Evolutionary conservation across 2,113 vertebrate genomes (phyloP), one percentile per base, ranked within the genome.

Genomic region (Gallinago media): DNA sequence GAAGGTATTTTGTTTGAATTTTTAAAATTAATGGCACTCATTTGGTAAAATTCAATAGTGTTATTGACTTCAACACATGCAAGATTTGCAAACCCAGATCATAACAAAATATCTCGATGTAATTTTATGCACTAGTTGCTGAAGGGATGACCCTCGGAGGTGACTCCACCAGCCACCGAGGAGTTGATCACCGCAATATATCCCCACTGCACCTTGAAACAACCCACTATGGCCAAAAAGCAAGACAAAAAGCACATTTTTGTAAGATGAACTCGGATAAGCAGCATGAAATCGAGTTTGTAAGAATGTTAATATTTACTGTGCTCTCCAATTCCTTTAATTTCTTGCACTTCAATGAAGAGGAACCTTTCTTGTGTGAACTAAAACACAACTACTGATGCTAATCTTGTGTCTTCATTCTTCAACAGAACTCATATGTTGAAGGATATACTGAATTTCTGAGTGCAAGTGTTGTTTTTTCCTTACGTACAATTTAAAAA

Each of bases 1-100:
- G 42, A 61, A 66, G 59, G 29, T 40, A 77, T 46, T 88, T 81
- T 74, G 67, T 86, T 89, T 78, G 85, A 78, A 68, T 94, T 90
- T 95, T 68, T 68, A 75, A 87, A 91, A 91, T 6, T 89, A 91
- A 96, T 89, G 55, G n/a, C 27, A 13, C 68, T 82, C 58, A 75
- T 94, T 78, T 78, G 55, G 54, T 56, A 91, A 89, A 94, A 89
- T 83, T 47, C 76, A 89, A 27, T 78, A 66, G 62, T 3, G 27
- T 19, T 87, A 85, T 61, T 72, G 94, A 85, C 76, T 92, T 79
- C 25, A 76, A 32, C 29, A 26, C 49, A 32, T 7, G 46, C 75
- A 58, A 52, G 88, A 25, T 65, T 71, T 78, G 61, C 82, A 90
- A 83, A 50, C 19, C 15, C 59, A 36, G 76, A 73, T 38, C 22